Evolutionary conservation across 2,113 vertebrate species (phyloP).

Genomic region (Engraulis encrasicolus): DNA sequence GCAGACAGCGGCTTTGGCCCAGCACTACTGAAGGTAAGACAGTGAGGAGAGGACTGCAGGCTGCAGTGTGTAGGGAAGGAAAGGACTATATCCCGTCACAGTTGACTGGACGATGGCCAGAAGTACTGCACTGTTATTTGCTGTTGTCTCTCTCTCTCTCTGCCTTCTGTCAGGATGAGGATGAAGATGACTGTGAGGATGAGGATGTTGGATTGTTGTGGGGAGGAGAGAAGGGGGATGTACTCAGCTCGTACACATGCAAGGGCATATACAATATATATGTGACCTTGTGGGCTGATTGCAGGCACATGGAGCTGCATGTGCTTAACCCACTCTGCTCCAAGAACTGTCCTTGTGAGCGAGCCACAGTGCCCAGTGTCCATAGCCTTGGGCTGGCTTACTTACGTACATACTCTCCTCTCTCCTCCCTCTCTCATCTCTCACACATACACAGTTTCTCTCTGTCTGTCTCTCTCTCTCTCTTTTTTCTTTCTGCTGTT

Average conservation of each 20-base stretch:
- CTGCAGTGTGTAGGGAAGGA: neutral
- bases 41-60: too few relatives aligned
- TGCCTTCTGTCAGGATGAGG: neutral
- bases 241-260: too few relatives aligned
- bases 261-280: too few relatives aligned
- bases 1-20: conserved; percentile 32
- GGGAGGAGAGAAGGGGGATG: conserved; percentile 30
- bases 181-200: conserved; percentile 17
- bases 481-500: conserved; percentile 58
- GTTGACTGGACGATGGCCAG: neutral
- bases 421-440: too few relatives aligned
- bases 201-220: conserved; percentile 13
- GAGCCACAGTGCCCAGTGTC: conserved; percentile 51
- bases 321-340: conserved; percentile 48
- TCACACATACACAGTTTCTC: neutral
- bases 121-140: too few relatives aligned
- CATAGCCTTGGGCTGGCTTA: neutral
- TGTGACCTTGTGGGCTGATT: neutral
- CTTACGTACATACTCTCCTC: too few relatives aligned
- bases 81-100: neutral
- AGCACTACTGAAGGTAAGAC: conserved; percentile 68
- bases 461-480: neutral
- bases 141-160: neutral
- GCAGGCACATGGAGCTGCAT: neutral
- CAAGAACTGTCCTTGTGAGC: conserved; percentile 66